These are phyloP conservation scores for Drosophila glabriapex DNA, from an alignment of 2,888 invertebrate species.

Conservation along the genomic window DNA sequence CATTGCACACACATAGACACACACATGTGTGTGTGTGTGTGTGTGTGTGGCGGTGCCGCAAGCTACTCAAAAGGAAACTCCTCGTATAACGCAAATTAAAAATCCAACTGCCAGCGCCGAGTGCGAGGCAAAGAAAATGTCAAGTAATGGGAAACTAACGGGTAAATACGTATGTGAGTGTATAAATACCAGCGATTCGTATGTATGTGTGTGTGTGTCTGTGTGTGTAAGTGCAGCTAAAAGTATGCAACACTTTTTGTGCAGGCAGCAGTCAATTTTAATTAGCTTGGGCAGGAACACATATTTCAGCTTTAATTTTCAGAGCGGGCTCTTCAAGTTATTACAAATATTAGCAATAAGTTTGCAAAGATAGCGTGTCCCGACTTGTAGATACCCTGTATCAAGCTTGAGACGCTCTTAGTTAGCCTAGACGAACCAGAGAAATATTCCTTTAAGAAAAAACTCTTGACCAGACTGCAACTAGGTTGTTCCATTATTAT, in stretches of 20 bases:
- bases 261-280: conserved; percentile 55
- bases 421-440: not conserved
- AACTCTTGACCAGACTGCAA: not conserved
- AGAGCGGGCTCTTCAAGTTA: conserved; percentile 28
- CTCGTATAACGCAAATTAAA: conserved; percentile 81
- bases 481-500: not conserved
- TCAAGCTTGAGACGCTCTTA: not conserved
- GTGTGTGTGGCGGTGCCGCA: conserved; percentile 46
- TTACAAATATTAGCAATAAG: not conserved
- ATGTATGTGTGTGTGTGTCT: not conserved
- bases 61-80: conserved; percentile 79
- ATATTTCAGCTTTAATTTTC: conserved; percentile 33
- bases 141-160: conserved; percentile 71
- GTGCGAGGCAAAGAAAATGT: conserved; percentile 67
- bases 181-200: conserved; percentile 36
- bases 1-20: conserved; percentile 2
- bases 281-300: conserved; percentile 52
- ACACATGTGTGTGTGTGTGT: conserved; percentile 8
- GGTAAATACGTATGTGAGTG: conserved; percentile 61
- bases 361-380: too few relatives aligned
- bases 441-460: not conserved
- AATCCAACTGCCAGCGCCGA: conserved; percentile 71
- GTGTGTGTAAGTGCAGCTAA: conserved; percentile 34
- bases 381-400: conserved; percentile 7
- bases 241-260: conserved; percentile 58